These are phyloP conservation scores for Crotalus tigris DNA, from an alignment of 2,113 vertebrate species.

Conservation along the genomic window DNA sequence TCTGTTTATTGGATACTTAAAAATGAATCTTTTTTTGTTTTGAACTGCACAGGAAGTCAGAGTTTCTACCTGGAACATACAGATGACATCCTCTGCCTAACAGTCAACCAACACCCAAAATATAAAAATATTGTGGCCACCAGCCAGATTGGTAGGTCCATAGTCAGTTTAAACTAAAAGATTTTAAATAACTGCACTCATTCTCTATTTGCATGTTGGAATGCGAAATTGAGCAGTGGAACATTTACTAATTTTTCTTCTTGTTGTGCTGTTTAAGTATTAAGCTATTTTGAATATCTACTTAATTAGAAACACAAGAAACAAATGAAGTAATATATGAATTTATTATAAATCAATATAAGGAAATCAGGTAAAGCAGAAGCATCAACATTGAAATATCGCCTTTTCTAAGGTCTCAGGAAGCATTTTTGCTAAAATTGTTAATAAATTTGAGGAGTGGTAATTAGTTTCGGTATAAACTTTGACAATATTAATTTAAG, in stretches of 20 bases:
- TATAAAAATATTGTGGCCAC: conserved; percentile 95
- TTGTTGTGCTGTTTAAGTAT: background rate
- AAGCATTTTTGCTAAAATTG: background rate
- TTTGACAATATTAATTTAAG: background rate
- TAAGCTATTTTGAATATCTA: too few species aligned
- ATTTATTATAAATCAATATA: background rate
- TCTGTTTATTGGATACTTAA: background rate
- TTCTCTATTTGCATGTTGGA: background rate
- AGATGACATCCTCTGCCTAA: conserved; percentile 95
- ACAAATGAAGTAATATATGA: background rate
- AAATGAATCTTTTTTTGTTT: background rate
- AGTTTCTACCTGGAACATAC: conserved; percentile 98
- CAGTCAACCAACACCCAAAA: conserved; percentile 96
- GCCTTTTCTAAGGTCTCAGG: background rate
- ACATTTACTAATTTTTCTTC: background rate
- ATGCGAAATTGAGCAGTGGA: background rate
- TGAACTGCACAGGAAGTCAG: conserved; percentile 81
- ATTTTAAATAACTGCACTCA: background rate
- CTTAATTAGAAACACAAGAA: background rate
- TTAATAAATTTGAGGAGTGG: background rate
- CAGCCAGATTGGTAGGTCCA: conserved; percentile 91
- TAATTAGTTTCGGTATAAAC: background rate
- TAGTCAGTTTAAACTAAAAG: background rate
- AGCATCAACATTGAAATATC: background rate
- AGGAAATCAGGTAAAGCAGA: background rate